Conservation (phyloP, 37 sponge, comb jelly and placozoan genomes). For the Corticium candelabrum region DNA sequence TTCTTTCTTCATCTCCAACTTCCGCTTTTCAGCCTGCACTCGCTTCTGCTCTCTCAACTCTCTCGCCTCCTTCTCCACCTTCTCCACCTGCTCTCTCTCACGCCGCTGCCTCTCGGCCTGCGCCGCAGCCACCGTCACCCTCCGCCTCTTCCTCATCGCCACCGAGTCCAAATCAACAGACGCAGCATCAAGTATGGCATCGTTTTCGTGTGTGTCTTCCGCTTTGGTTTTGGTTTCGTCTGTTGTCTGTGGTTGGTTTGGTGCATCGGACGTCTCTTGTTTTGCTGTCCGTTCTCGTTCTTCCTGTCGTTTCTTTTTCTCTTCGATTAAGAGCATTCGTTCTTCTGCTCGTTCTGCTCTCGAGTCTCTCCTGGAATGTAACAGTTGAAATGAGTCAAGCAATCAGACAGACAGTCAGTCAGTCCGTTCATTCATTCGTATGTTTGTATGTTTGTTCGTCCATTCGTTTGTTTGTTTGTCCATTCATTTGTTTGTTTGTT, state of each 20-base stretch:
- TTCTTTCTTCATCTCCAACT: neutral
- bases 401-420: too few relatives aligned
- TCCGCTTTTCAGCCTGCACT: neutral
- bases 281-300: neutral
- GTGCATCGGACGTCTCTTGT: neutral
- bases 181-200: too few relatives aligned
- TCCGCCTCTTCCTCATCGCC: neutral
- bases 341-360: conserved; percentile 2
- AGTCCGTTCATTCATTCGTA: too few relatives aligned
- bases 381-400: neutral
- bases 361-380: neutral
- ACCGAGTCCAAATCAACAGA: neutral
- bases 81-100: neutral
- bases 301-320: neutral
- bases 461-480: too few relatives aligned
- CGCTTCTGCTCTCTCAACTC: neutral
- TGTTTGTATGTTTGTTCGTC: too few relatives aligned
- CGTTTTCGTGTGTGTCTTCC: too few relatives aligned
- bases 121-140: neutral
- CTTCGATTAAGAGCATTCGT: neutral
- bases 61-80: neutral
- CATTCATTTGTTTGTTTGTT: too few relatives aligned
- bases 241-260: neutral
- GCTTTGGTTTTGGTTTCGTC: neutral
- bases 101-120: neutral